Base-by-base conservation (phyloP, 2,113 vertebrate species). In the Tapirus terrestris region DNA sequence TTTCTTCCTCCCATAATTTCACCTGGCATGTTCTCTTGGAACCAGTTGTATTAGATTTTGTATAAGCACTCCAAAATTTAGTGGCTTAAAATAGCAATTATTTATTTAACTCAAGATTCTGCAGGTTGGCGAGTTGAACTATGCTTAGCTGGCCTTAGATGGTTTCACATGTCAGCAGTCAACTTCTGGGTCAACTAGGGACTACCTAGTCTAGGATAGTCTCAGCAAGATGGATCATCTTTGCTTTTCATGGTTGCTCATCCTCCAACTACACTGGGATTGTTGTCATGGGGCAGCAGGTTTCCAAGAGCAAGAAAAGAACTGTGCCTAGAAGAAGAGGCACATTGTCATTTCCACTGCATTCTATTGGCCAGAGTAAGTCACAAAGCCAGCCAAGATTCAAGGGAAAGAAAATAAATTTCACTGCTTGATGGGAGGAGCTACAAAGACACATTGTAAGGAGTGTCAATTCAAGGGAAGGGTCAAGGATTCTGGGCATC, bases 101-200 rank as follows among this genome's bases (percentile, higher is more conserved):
- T 91, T 91, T 85, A 76, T 72, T 96, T 81, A 85, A 60, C 68
- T 89, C 79, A 79, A 76, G 25, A 56, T 91, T 60, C 48, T 68
- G 12, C 2, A 63, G n/a, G 51, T 45, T 89, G 73, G 13, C 33
- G 27, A 67, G 31, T 51, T 81, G 27, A 90, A 8, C 33, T n/a
- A 29, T 20, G 63, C n/a, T 91, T 67, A 67, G 5, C 43, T n/a
- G 36, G 31, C 76, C 36, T 53, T 73, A 45, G 53, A 39, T 89
- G 25, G 39, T 27, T 90, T 83, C 25, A 45, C 23, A 16, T 33
- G 29, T 27, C 51, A 43, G 2, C 20, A 68, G 29, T 75, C 43
- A 93, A 84, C n/a, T 67, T 96, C 67, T 43, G 53, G 36, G 18
- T 86, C 68, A 80, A 14, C 27, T 17, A 29, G 18, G 33, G 61